A percentile compares a stretch with the other conserved stretches of the same genome.
Conservation (phyloP, 1,140 invertebrate genomes). For the Chironomus striatipennis region DNA sequence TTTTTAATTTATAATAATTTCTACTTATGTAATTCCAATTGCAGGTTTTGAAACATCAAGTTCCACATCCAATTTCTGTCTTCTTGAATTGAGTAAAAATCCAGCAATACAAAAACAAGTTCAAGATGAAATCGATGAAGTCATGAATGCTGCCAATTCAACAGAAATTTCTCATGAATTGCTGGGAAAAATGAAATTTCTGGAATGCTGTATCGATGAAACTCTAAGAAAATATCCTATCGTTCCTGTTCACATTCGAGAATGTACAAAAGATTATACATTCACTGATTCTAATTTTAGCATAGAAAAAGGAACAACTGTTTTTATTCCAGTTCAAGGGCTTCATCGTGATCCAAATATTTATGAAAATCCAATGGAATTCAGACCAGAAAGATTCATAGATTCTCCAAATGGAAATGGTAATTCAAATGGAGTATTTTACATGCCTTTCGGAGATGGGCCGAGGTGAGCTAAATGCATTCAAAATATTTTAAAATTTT, state of each 20-base stretch:
- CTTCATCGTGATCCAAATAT: neutral
- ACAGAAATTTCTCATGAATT: slow-evolving; percentile 32
- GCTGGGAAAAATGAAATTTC: slow-evolving; percentile 35
- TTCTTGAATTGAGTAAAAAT: slow-evolving; percentile 27
- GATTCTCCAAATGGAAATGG: neutral
- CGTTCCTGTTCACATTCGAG: slow-evolving; percentile 31
- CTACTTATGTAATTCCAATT: neutral
- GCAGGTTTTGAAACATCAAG: slow-evolving; percentile 29
- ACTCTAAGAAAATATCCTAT: slow-evolving; percentile 42
- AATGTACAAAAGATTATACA: slow-evolving; percentile 32
- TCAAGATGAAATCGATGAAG: slow-evolving; percentile 41
- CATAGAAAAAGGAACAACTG: neutral
- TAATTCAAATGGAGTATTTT: neutral
- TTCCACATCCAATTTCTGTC: slow-evolving; percentile 27
- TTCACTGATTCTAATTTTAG: slow-evolving; percentile 26
- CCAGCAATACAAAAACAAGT: slow-evolving; percentile 27
- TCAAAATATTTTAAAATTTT: too few relatives aligned
- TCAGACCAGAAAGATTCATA: neutral
- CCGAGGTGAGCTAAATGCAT: neutral
- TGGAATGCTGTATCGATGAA: slow-evolving; percentile 36
- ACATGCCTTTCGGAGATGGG: neutral
- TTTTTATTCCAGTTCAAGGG: neutral
- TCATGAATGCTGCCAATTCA: slow-evolving; percentile 30
- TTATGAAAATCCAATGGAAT: slow-evolving; percentile 7
- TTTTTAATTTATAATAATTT: too few relatives aligned